These are phyloP conservation scores for Pachyrhynchus sulphureomaculatus DNA, from an alignment of 1,140 invertebrate species.

Conservation along the genomic window DNA sequence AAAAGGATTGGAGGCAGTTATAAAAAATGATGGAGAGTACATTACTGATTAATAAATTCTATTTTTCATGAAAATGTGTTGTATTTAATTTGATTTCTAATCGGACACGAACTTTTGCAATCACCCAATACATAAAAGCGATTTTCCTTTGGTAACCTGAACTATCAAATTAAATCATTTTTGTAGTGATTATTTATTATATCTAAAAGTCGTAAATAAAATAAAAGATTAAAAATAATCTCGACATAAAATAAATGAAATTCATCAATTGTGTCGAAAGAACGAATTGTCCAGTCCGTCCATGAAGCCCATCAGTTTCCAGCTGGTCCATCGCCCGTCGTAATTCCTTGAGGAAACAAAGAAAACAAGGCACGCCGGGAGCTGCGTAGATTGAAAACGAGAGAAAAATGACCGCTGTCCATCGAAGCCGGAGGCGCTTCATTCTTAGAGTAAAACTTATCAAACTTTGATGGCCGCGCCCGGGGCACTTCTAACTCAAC, in stretches of 20 bases:
- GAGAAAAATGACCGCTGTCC: slow-evolving; percentile 58
- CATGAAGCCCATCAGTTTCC: slow-evolving; percentile 24
- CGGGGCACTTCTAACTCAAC: slow-evolving; percentile 42
- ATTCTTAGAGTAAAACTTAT: slow-evolving; percentile 49
- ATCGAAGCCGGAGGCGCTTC: slow-evolving; percentile 40
- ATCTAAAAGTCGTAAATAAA: no score
- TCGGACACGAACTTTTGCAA: no score
- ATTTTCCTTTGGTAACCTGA: no score
- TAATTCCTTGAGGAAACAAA: slow-evolving; percentile 32
- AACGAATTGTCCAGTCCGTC: slow-evolving; percentile 15
- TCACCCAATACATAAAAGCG: no score
- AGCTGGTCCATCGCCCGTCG: slow-evolving; percentile 16
- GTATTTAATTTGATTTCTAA: no score
- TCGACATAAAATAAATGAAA: slow-evolving; percentile 3
- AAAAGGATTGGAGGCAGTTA: no score
- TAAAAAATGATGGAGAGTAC: no score
- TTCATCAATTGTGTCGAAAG: slow-evolving; percentile 6
- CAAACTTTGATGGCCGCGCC: slow-evolving; percentile 51
- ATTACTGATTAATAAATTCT: no score
- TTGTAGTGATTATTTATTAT: no score
- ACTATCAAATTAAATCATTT: no score
- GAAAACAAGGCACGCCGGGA: slow-evolving; percentile 14
- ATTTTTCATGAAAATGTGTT: no score
- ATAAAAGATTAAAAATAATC: not conserved
- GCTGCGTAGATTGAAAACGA: slow-evolving; percentile 54